Evolutionary conservation across 2,113 vertebrate species (phyloP), one percentile per base, ranked within the genome.

Genomic region (Melanerpes formicivorus): DNA sequence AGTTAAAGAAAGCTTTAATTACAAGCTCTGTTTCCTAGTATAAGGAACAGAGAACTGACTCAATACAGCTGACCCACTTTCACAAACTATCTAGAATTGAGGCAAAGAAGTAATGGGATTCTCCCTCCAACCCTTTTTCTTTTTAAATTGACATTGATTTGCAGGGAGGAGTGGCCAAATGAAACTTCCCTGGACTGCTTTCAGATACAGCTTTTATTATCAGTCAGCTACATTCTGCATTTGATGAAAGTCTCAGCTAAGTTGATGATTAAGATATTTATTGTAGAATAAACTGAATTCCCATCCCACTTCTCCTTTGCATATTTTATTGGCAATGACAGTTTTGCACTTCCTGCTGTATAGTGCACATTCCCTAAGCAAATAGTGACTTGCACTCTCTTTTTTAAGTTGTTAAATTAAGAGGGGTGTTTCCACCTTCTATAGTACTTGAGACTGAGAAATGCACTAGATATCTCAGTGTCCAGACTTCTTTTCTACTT

Each of bases 401-500:
- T 40, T 85, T 88, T 78, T 44, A 10, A 27, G 18, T 65, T 88
- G 90, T 84, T 75, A 75, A 89, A 76, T 73, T 67, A 66, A 71
- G 65, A 58, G 40, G 65, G 17, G 3, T 90, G 65, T 54, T 88
- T 32, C 15, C 42, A 44, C 63, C 71, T 40, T 76, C 74, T 79
- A 1, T 40, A 87, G 75, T 82, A 89, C 79, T 73, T 93, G 60
- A 79, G 86, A 90, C 21, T 44, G 48, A 90, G 80, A 87, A 90
- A 71, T 90, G 88, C 70, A 86, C 80, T 88, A 88, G 83, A 87
- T 54, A 63, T 75, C 67, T 92, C 77, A 3, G 34, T 65, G 25
- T 75, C 77, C 73, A 93, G 88, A 86, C 72, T 94, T 88, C 81
- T 76, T 52, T 89, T 70, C 75, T 92, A 69, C 48, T 79, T 82